Percentiles rank a stretch among this genome's conserved stretches.
These are phyloP conservation scores for Sthenelais limicola DNA, from an alignment of 2,888 invertebrate species.

Conservation along the genomic window DNA sequence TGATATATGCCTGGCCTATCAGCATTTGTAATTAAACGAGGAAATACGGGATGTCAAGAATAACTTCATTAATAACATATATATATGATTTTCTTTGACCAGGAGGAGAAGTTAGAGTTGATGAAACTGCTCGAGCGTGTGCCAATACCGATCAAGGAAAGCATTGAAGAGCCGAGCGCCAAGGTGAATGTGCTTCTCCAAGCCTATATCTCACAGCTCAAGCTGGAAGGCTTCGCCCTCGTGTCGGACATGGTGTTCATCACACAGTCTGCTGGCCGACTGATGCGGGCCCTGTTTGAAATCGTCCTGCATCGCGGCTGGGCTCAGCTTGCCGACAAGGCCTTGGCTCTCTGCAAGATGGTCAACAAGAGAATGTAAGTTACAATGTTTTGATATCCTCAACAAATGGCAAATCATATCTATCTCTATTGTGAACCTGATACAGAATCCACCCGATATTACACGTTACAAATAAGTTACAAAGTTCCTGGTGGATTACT, in stretches of 20 bases:
- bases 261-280: conserved; percentile 94
- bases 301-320: conserved; percentile 93
- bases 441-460: too few species aligned
- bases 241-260: conserved; percentile 99
- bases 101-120: conserved; percentile 95
- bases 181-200: conserved; percentile 93
- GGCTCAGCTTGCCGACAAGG: conserved; percentile 98
- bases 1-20: too few species aligned
- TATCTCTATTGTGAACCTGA: too few species aligned
- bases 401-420: too few species aligned
- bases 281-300: conserved; percentile 97
- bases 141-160: conserved; percentile 98
- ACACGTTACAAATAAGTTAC: too few species aligned
- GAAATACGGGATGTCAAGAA: too few species aligned
- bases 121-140: conserved; percentile 96
- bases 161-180: conserved; percentile 97
- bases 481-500: too few species aligned
- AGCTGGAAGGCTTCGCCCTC: conserved; percentile 97
- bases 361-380: conserved; percentile 91
- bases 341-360: conserved; percentile 97
- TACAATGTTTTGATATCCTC: too few species aligned
- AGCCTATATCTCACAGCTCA: conserved; percentile 98
- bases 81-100: conserved; percentile 41
- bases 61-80: too few species aligned
- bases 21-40: too few species aligned